Percentiles rank a stretch among this genome's conserved stretches.
Conservation (phyloP, 2,888 invertebrate genomes). For the Cheilosia vulpina region DNA sequence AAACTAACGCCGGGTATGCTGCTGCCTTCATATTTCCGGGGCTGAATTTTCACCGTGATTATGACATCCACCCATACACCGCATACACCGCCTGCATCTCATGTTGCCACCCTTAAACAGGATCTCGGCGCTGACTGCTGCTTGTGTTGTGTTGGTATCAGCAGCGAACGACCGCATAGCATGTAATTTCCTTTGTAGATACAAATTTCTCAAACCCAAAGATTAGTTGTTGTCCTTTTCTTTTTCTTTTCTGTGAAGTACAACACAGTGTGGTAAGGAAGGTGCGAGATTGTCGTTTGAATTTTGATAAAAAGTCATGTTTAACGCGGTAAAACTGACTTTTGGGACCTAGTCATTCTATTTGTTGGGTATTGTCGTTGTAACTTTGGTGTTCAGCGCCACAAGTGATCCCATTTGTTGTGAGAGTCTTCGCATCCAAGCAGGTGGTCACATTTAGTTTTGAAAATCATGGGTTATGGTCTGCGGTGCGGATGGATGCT, state of each 20-base stretch:
- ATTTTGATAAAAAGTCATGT: neutral
- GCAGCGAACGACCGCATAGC: conserved; percentile 45
- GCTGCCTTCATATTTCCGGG: conserved; percentile 35
- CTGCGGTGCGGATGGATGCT: too few relatives aligned
- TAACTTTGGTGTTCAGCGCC: too few relatives aligned
- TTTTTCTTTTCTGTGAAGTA: neutral
- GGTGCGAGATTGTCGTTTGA: neutral
- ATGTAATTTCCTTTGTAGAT: conserved; percentile 65
- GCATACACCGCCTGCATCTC: conserved; percentile 31
- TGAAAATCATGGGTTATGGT: too few relatives aligned
- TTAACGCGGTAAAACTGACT: neutral
- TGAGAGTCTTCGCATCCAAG: too few relatives aligned
- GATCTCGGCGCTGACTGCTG: conserved; percentile 1
- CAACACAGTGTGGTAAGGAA: conserved; percentile 11
- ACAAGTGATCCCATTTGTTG: too few relatives aligned
- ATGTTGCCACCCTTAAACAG: conserved; percentile 13
- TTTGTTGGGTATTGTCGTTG: too few relatives aligned
- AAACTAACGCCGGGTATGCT: conserved; percentile 34
- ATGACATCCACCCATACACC: conserved; percentile 41
- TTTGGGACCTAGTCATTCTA: neutral
- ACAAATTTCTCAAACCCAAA: conserved; percentile 31
- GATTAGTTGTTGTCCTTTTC: conserved; percentile 3
- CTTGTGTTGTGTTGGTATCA: conserved; percentile 13
- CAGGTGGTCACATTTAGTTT: too few relatives aligned
- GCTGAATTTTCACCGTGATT: conserved; percentile 48